Percentiles rank a stretch among this genome's conserved stretches.
Conservation (phyloP, 2,113 vertebrate genomes). For the Brachyistius frenatus region DNA sequence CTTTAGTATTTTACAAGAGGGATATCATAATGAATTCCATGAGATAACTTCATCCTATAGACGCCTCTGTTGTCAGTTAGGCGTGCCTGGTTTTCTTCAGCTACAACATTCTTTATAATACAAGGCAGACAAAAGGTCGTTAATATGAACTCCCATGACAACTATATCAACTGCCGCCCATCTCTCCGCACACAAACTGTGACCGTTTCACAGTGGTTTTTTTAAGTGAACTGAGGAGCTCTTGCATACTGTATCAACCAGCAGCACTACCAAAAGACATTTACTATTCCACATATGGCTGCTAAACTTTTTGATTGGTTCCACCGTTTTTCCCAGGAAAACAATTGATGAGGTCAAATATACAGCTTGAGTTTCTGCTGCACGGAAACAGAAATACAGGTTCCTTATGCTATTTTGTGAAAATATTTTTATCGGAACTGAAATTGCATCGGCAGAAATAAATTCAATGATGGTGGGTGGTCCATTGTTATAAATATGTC, state of each 20-base stretch:
- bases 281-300: background rate
- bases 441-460: background rate
- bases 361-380: slow-evolving; percentile 19
- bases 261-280: background rate
- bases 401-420: too few relatives aligned
- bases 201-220: slow-evolving; percentile 12
- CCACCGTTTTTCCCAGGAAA: slow-evolving; percentile 8
- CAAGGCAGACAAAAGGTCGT: slow-evolving; percentile 72
- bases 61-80: slow-evolving; percentile 24
- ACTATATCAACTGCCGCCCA: slow-evolving; percentile 38
- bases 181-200: slow-evolving; percentile 12
- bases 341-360: slow-evolving; percentile 4
- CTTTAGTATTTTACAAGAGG: slow-evolving; percentile 16
- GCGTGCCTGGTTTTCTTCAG: slow-evolving; percentile 6
- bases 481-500: background rate
- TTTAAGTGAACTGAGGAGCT: slow-evolving; percentile 24
- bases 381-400: background rate
- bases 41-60: slow-evolving; percentile 26
- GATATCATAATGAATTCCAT: slow-evolving; percentile 57
- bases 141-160: slow-evolving; percentile 54
- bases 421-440: too few relatives aligned
- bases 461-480: background rate
- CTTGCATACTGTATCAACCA: background rate
- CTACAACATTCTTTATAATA: slow-evolving; percentile 66
- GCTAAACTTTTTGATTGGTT: background rate